Evolutionary conservation across 1,140 invertebrate genomes (phyloP).

Genomic region (Plutomurus gul): DNA sequence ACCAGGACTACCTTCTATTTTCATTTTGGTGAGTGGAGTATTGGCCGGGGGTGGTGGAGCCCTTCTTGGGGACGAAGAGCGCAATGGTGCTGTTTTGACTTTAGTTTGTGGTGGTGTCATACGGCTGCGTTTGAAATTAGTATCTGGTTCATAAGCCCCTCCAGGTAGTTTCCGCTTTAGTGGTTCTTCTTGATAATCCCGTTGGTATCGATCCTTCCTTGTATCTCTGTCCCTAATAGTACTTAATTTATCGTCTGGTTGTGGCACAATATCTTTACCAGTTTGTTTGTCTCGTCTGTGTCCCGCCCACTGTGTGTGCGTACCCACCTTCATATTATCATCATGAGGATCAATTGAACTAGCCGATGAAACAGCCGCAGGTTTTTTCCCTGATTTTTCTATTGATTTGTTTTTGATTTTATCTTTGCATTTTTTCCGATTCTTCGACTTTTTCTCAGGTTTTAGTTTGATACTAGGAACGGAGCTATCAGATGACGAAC

Average conservation of each 20-base stretch:
- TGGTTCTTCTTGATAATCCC: background rate
- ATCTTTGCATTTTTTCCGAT: background rate
- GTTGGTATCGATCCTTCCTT: background rate
- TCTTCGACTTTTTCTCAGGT: constrained; percentile 38
- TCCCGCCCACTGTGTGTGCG: background rate
- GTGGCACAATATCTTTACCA: background rate
- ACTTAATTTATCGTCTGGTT: background rate
- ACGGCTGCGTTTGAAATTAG: background rate
- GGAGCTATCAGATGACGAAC: constrained; percentile 43
- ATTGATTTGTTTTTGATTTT: background rate
- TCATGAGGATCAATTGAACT: constrained; percentile 2
- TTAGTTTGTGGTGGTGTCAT: background rate
- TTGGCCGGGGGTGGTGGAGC: background rate
- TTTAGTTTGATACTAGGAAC: constrained; percentile 49
- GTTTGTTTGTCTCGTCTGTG: background rate
- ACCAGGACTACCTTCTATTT: background rate
- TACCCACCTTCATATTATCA: background rate
- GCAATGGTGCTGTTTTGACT: background rate
- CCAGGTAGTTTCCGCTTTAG: constrained; percentile 20
- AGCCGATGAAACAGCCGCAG: background rate
- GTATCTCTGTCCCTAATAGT: background rate
- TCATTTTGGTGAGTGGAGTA: background rate
- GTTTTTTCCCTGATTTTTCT: background rate
- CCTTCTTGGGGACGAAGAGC: background rate
- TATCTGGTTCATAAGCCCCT: background rate